These are phyloP conservation scores for Pomatostomus ruficeps DNA, from an alignment of 2,113 vertebrate genomes.

Conservation along the genomic window DNA sequence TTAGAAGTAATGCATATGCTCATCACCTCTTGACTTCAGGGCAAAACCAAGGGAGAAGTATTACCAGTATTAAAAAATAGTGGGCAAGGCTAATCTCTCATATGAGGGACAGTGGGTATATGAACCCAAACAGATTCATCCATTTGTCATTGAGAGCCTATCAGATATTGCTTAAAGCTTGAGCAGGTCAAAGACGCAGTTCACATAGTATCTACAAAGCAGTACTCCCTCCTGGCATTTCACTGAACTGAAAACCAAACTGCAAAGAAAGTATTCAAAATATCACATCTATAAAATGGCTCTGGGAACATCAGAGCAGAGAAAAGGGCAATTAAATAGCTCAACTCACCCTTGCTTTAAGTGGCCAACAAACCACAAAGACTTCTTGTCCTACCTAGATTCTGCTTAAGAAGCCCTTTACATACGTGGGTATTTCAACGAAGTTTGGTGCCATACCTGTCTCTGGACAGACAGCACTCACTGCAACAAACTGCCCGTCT, in stretches of 20 bases:
- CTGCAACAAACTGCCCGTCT: constrained; percentile 92
- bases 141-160: background rate
- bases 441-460: constrained; percentile 72
- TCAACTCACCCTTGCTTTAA: background rate
- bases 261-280: background rate
- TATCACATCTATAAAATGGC: fast-evolving
- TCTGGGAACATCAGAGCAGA: background rate
- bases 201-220: background rate
- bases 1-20: background rate
- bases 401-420: background rate
- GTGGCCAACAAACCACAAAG: background rate
- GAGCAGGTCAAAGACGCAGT: background rate
- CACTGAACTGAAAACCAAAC: background rate
- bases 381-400: background rate
- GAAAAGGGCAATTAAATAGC: background rate
- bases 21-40: background rate
- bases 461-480: constrained; percentile 83
- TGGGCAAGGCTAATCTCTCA: background rate
- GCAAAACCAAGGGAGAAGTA: background rate
- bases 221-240: background rate
- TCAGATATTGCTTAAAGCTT: background rate
- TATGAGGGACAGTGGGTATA: background rate
- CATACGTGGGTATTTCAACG: background rate
- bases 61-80: background rate
- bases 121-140: background rate